Conservation (phyloP, 2,797 vertebrate genomes). For the Oceanodroma leucorhoa region DNA sequence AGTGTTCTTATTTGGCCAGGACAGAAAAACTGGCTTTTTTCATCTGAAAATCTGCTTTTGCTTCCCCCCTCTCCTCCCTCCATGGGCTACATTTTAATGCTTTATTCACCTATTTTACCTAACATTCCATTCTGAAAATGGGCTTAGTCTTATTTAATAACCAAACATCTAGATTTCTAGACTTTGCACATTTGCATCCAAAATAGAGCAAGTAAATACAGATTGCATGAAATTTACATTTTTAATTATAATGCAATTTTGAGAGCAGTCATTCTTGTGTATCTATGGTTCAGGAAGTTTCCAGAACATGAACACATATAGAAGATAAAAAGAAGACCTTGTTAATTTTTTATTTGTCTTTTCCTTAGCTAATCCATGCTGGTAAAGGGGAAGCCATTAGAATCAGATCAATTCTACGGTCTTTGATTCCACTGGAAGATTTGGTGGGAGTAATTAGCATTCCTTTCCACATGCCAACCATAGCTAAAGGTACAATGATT, state of each 20-base stretch:
- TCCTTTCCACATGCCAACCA: slow-evolving; percentile 90
- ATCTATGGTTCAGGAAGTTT: not conserved
- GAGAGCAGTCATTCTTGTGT: not conserved
- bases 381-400: slow-evolving; percentile 96
- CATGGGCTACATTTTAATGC: not conserved
- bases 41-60: not conserved
- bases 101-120: not conserved
- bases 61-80: rapidly evolving
- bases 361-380: slow-evolving; percentile 87
- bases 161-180: not conserved
- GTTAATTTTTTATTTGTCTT: not conserved
- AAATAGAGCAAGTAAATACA: not conserved
- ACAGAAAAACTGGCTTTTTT: not conserved
- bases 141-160: not conserved
- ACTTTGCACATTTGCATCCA: not conserved
- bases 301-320: not conserved
- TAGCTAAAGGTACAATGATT: slow-evolving; percentile 85
- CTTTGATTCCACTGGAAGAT: slow-evolving; percentile 92
- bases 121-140: not conserved
- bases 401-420: slow-evolving; percentile 92
- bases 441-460: slow-evolving; percentile 96
- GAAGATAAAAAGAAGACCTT: not conserved
- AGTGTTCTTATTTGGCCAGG: not conserved
- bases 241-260: not conserved
- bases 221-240: not conserved